These are phyloP conservation scores for Bactericera cockerelli DNA, from an alignment of 1,140 invertebrate species.

Conservation along the genomic window DNA sequence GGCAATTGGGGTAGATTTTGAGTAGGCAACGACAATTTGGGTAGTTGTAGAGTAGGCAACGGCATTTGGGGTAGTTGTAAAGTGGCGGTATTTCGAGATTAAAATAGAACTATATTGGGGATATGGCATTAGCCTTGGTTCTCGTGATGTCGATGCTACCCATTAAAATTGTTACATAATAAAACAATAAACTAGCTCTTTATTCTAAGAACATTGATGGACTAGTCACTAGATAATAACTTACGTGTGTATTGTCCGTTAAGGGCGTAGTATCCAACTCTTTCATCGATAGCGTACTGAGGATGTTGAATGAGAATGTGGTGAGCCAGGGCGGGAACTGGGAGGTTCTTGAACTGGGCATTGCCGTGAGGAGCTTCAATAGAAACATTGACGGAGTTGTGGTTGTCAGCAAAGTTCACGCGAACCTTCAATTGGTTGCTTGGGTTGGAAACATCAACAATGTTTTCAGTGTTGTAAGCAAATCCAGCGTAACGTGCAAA, in stretches of 20 bases:
- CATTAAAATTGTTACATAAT: too few relatives aligned
- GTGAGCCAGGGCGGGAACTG: constrained; percentile 24
- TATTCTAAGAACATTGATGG: too few relatives aligned
- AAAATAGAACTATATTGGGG: too few relatives aligned
- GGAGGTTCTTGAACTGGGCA: constrained; percentile 29
- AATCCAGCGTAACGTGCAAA: constrained; percentile 16
- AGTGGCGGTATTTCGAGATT: too few relatives aligned
- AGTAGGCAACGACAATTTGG: too few relatives aligned
- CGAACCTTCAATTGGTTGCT: constrained; percentile 34
- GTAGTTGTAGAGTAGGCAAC: too few relatives aligned
- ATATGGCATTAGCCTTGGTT: too few relatives aligned
- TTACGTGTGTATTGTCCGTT: constrained; percentile 31
- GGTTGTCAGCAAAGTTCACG: constrained; percentile 28
- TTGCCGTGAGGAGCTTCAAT: constrained; percentile 30
- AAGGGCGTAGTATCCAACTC: constrained; percentile 28
- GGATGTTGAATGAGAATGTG: constrained; percentile 31
- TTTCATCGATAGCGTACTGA: constrained; percentile 27
- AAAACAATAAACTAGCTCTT: too few relatives aligned
- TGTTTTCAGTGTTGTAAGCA: constrained; percentile 19
- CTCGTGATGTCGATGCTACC: too few relatives aligned
- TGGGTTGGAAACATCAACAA: constrained; percentile 20
- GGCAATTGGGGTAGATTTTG: too few relatives aligned
- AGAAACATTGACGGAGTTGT: constrained; percentile 29
- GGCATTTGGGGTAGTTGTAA: too few relatives aligned
- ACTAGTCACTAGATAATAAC: too few relatives aligned